These are phyloP conservation scores for Papilio elwesi DNA, from an alignment of 2,888 invertebrate species.

Conservation along the genomic window DNA sequence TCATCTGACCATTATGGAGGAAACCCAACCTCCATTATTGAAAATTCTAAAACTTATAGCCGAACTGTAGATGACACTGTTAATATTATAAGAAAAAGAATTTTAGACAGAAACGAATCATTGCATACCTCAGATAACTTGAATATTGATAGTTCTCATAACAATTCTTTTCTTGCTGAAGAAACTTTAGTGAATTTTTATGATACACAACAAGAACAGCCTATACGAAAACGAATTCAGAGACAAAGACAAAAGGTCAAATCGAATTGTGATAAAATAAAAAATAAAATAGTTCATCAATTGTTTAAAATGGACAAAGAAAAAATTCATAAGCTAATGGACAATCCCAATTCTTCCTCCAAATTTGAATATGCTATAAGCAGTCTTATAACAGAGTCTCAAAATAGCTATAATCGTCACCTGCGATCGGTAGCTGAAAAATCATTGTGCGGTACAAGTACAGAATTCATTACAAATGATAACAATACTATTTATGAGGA, in stretches of 20 bases:
- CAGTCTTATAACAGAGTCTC: slow-evolving; percentile 79
- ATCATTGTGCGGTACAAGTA: slow-evolving; percentile 69
- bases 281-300: slow-evolving; percentile 78
- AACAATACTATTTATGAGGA: slow-evolving; percentile 87
- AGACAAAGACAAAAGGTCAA: slow-evolving; percentile 57
- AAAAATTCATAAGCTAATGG: slow-evolving; percentile 78
- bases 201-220: slow-evolving; percentile 57
- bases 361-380: slow-evolving; percentile 81
- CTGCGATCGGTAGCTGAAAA: slow-evolving; percentile 78
- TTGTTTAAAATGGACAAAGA: slow-evolving; percentile 81
- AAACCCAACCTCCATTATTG: slow-evolving; percentile 60
- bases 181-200: slow-evolving; percentile 45
- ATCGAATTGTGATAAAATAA: slow-evolving; percentile 75
- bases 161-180: slow-evolving; percentile 47
- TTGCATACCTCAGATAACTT: slow-evolving; percentile 51
- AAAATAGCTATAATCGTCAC: slow-evolving; percentile 76
- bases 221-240: slow-evolving; percentile 59
- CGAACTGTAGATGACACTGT: slow-evolving; percentile 78
- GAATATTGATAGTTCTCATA: slow-evolving; percentile 48
- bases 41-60: slow-evolving; percentile 71
- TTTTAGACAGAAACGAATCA: slow-evolving; percentile 68
- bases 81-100: slow-evolving; percentile 69
- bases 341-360: slow-evolving; percentile 77
- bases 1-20: slow-evolving; percentile 76
- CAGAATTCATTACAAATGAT: slow-evolving; percentile 83